Evolutionary conservation across 2,113 vertebrate species (phyloP).

Genomic region (Oenanthe oenanthe): DNA sequence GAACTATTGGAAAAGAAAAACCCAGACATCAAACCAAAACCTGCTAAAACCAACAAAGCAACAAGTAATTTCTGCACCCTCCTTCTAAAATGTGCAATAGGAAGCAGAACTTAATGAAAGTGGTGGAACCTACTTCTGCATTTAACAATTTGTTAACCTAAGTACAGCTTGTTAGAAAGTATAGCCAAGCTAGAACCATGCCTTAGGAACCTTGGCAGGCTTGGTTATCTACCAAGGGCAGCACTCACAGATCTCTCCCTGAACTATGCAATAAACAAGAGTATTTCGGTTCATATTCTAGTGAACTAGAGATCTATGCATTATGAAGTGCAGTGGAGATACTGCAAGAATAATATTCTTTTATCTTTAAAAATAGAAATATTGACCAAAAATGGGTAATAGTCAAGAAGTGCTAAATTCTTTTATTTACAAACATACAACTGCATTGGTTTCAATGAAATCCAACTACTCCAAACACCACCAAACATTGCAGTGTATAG

Average conservation of each 20-base stretch:
- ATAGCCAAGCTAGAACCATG: not conserved
- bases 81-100: not conserved
- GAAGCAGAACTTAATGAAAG: not conserved
- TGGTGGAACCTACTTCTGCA: not conserved
- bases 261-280: not conserved
- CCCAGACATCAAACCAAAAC: not conserved
- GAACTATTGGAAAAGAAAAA: not conserved
- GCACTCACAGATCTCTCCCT: not conserved
- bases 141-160: not conserved
- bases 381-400: not conserved
- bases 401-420: not conserved
- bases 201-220: not conserved
- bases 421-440: not conserved
- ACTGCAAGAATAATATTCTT: not conserved
- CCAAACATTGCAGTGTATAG: not conserved
- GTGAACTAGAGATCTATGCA: not conserved
- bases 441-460: not conserved
- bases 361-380: not conserved
- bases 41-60: not conserved
- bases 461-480: not conserved
- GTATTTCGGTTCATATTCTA: not conserved
- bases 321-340: not conserved
- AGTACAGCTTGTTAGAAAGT: not conserved
- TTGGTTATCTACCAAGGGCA: not conserved
- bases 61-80: not conserved